phyloP scores from a whole-genome alignment of 2,888 invertebrate species.

The Uropetala carovei region DNA sequence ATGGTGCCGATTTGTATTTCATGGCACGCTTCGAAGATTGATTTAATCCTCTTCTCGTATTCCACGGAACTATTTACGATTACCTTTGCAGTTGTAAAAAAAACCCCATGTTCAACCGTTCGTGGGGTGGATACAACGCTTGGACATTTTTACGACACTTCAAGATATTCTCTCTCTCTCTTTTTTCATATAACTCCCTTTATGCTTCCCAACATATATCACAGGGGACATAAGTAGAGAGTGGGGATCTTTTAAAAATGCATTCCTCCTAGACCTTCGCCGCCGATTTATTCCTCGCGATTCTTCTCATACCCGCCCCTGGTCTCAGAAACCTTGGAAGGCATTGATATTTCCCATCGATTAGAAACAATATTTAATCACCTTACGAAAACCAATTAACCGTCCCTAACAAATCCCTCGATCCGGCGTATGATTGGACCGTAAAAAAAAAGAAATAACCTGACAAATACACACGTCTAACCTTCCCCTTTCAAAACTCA shows the following conservation, averaged over 20 bases:
- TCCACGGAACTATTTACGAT: too few relatives aligned
- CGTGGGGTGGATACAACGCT: too few relatives aligned
- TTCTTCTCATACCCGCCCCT: not conserved
- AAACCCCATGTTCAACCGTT: too few relatives aligned
- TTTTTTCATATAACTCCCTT: too few relatives aligned
- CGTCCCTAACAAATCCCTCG: not conserved
- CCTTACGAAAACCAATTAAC: not conserved
- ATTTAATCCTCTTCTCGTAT: too few relatives aligned
- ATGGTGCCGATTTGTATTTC: too few relatives aligned
- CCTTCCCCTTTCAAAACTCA: not conserved
- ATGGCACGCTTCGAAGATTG: too few relatives aligned
- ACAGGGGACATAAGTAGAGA: too few relatives aligned
- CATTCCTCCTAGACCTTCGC: not conserved
- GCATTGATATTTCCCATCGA: not conserved
- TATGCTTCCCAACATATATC: too few relatives aligned
- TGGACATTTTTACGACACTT: too few relatives aligned
- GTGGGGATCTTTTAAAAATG: not conserved
- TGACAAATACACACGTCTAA: not conserved
- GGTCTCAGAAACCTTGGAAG: not conserved
- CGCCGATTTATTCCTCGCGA: not conserved
- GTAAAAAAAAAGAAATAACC: not conserved
- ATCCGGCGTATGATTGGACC: not conserved
- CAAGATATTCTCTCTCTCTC: too few relatives aligned
- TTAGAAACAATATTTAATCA: not conserved
- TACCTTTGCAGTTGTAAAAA: too few relatives aligned